Conservation (phyloP, 2,797 vertebrate species). For the Alexandromys oeconomus region DNA sequence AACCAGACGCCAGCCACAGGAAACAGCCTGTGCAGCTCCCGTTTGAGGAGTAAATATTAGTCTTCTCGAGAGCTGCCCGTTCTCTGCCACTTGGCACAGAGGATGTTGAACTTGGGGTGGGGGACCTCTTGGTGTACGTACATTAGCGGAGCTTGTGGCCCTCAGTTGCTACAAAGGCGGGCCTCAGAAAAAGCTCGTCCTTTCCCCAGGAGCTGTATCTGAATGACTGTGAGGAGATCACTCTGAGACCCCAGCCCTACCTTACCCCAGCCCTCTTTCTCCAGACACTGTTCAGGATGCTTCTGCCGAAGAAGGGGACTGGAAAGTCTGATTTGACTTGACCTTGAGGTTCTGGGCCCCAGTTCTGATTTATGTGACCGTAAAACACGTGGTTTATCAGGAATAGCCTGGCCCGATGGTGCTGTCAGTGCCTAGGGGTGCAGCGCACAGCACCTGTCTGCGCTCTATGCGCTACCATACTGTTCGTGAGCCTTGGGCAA, state of each 20-base stretch:
- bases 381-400: background rate
- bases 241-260: background rate
- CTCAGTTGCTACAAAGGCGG: background rate
- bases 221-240: background rate
- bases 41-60: slow-evolving; percentile 83
- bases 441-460: too few relatives aligned
- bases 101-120: background rate
- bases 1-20: slow-evolving; percentile 68
- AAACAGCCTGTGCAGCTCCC: slow-evolving; percentile 71
- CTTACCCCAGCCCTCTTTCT: background rate
- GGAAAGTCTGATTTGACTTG: background rate
- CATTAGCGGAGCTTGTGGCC: background rate
- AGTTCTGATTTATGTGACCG: background rate
- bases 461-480: too few relatives aligned
- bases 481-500: too few relatives aligned
- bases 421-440: too few relatives aligned
- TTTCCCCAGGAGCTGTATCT: too few relatives aligned
- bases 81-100: slow-evolving; percentile 71
- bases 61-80: slow-evolving; percentile 79
- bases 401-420: background rate
- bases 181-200: background rate
- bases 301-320: background rate
- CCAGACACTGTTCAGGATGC: background rate
- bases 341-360: background rate
- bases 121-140: background rate